A percentile compares a stretch with the other conserved stretches of the same genome.
phyloP scores from a whole-genome alignment of 2,888 invertebrate genomes.

The Ephialtes manifestator region DNA sequence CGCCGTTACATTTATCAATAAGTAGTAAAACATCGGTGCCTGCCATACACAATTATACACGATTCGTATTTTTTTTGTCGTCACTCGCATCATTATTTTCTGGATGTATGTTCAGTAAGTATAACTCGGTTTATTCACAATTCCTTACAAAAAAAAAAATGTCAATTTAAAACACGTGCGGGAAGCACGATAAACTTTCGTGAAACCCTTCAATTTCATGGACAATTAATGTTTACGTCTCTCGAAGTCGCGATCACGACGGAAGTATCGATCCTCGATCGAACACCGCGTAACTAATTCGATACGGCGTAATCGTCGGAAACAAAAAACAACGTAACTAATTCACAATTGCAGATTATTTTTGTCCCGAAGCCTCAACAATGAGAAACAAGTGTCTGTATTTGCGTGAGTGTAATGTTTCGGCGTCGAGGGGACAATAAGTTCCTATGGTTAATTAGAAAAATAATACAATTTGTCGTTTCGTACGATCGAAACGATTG shows the following conservation, averaged over 20 bases:
- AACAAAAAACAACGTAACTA: slow-evolving; percentile 56
- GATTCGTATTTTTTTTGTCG: slow-evolving; percentile 38
- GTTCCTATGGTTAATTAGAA: slow-evolving; percentile 80
- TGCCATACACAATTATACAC: slow-evolving; percentile 62
- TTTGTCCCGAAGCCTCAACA: slow-evolving; percentile 34
- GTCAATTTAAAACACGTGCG: slow-evolving; percentile 31
- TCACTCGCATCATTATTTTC: slow-evolving; percentile 1
- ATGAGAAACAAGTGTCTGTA: slow-evolving; percentile 57
- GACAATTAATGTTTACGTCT: slow-evolving; percentile 19
- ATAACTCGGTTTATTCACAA: slow-evolving; percentile 56
- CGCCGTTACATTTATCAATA: slow-evolving; percentile 80
- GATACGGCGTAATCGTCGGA: slow-evolving; percentile 16
- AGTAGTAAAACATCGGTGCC: slow-evolving; percentile 81
- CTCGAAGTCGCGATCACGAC: slow-evolving; percentile 13
- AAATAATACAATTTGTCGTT: slow-evolving; percentile 83
- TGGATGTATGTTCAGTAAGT: slow-evolving; percentile 25
- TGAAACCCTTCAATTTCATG: slow-evolving; percentile 11
- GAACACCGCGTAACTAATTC: not conserved
- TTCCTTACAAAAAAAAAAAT: slow-evolving; percentile 58
- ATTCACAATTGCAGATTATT: slow-evolving; percentile 53
- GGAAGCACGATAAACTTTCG: slow-evolving; percentile 22
- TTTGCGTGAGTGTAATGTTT: not conserved
- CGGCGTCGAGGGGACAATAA: slow-evolving; percentile 57
- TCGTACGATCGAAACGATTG: slow-evolving; percentile 82
- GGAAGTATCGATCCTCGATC: slow-evolving; percentile 17